Base-by-base conservation (phyloP, 92 coral and sea anemone genomes). In the Galaxea fascicularis region DNA sequence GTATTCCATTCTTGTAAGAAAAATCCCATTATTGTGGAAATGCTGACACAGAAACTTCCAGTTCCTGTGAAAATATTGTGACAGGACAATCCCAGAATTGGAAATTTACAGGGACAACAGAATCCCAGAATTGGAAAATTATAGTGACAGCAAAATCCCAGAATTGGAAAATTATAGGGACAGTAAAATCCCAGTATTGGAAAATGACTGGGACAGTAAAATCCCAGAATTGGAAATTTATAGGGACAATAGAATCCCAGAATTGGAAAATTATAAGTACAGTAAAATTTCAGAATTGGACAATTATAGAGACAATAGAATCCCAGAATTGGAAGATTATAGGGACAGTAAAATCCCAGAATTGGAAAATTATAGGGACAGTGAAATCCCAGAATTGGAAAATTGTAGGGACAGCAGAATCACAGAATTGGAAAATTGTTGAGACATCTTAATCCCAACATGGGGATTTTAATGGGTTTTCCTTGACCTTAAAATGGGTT, bases 401-500 rank as follows among this genome's bases (percentile, higher is more conserved):
- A 59, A 20, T 15, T 59, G 4, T 59, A 20, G 65, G 26, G 65
- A 20, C 8, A 27, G 20, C 21, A 59, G 25, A 59, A 20, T 3
- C 65, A 10, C 65, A 59, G 4, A 21, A 17, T 20, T 18, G 26
- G 65, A 27, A 59, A 18, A 59, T 20, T 59, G 21, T 4, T 59
- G 65, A 27, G 65, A 59, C 27, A 21, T 4, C 65, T n/a, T 59
- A 10, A 20, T 59, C 49, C 22, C 49, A 67, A 35, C 47, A 67
- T 29, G 30, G 24, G 73, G 73, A 28, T 31, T 35, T 30, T 28
- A 30, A 67, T 67, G 47, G n/a, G 73, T 30, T 67, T 67, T 67
- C 49, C 17, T 65, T 65, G 45, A 65, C 45, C 71, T 28, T 10
- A 65, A 65, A 65, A 26, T 65, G 71, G 71, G 71, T 67, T 64